phyloP scores from a whole-genome alignment of 2,113 vertebrate genomes.

The Saccopteryx leptura region DNA sequence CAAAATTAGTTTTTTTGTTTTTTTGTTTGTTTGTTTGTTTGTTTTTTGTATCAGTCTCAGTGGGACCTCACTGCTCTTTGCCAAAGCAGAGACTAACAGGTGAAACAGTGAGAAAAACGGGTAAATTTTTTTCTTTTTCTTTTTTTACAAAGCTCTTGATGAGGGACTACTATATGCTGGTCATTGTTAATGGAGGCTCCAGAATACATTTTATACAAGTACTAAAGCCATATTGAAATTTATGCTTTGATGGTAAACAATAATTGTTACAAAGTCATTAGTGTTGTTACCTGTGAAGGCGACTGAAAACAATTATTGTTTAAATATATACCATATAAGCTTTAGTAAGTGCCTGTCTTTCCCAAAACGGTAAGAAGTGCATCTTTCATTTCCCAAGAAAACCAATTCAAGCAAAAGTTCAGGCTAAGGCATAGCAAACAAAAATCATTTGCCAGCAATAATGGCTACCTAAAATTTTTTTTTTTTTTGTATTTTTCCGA shows the following conservation, averaged over 20 bases:
- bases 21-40: too few species aligned
- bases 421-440: conserved; percentile 15
- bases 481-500: background rate
- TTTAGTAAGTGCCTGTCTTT: conserved; percentile 38
- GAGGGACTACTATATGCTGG: background rate
- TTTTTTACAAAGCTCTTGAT: background rate
- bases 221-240: background rate
- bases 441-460: conserved; percentile 16
- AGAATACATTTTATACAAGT: background rate
- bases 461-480: background rate
- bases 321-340: background rate
- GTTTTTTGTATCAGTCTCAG: background rate
- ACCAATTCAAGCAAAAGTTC: conserved; percentile 44
- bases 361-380: conserved; percentile 40
- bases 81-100: conserved; percentile 40
- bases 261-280: background rate
- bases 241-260: background rate
- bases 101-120: background rate
- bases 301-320: background rate
- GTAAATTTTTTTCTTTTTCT: background rate
- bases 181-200: background rate
- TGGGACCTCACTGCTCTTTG: background rate
- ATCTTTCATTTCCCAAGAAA: conserved; percentile 50
- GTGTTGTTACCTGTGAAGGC: background rate
- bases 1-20: background rate